Evolutionary conservation across 2,888 invertebrate genomes (phyloP).

Genomic region (Esperia sulphurella): DNA sequence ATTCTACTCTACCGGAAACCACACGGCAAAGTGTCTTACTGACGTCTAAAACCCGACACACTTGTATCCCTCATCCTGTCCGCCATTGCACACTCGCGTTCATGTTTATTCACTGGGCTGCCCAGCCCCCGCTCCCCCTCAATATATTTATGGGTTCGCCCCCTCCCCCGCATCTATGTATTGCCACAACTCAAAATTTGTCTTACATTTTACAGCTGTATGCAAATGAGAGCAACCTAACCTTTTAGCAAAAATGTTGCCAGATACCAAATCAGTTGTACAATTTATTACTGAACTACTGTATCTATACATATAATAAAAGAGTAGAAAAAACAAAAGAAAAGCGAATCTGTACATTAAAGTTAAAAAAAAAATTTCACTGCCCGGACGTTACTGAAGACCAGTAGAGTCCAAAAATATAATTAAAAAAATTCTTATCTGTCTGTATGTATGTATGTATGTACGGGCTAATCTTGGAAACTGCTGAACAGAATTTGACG

Average conservation of each 20-base stretch:
- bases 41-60: no score
- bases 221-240: conserved; percentile 31
- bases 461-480: no score
- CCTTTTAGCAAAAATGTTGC: not conserved
- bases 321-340: not conserved
- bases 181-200: conserved; percentile 48
- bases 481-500: no score
- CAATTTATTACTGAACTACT: not conserved
- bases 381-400: no score
- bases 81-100: conserved; percentile 18
- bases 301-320: not conserved
- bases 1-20: no score
- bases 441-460: no score
- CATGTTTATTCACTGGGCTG: conserved; percentile 43
- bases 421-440: no score
- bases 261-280: not conserved
- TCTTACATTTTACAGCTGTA: conserved; percentile 63
- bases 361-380: no score
- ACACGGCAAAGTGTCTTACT: no score
- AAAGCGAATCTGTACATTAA: no score
- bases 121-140: conserved; percentile 42
- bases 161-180: conserved; percentile 45
- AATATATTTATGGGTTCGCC: conserved; percentile 68
- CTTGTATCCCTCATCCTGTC: conserved; percentile 13
- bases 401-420: no score